Evolutionary conservation across 2,888 invertebrate genomes (phyloP).

Genomic region (Diaprepes abbreviatus): DNA sequence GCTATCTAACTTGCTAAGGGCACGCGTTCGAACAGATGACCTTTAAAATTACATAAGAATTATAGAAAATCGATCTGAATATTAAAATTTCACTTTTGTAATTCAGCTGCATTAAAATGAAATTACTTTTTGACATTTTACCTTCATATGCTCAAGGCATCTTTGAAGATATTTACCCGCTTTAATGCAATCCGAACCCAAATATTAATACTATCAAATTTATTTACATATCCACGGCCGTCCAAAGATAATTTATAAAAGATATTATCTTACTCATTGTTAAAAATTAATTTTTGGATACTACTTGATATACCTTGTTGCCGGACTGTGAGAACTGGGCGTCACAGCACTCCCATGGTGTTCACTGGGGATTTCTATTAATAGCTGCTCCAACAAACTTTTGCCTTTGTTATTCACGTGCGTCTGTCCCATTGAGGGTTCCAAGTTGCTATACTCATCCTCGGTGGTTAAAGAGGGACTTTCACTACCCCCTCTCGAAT

Average conservation of each 20-base stretch:
- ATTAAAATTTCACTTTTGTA: too few relatives aligned
- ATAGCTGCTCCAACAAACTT: constrained; percentile 81
- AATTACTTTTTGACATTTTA: too few relatives aligned
- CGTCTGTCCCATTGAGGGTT: constrained; percentile 31
- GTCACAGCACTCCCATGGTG: constrained; percentile 53
- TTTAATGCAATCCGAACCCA: too few relatives aligned
- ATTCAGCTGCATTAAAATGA: too few relatives aligned
- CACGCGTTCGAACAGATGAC: constrained; percentile 75
- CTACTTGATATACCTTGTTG: constrained; percentile 62
- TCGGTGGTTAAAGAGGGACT: constrained; percentile 63
- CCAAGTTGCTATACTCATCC: constrained; percentile 47
- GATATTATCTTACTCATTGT: too few relatives aligned
- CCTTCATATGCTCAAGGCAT: too few relatives aligned
- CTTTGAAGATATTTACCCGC: too few relatives aligned
- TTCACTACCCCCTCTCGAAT: constrained; percentile 58
- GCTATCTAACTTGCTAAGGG: constrained; percentile 78
- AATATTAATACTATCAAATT: too few relatives aligned
- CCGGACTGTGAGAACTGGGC: constrained; percentile 64
- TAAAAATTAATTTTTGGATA: too few relatives aligned
- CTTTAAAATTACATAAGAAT: constrained; percentile 16
- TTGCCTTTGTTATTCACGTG: constrained; percentile 68
- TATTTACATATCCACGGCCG: too few relatives aligned
- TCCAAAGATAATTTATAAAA: too few relatives aligned
- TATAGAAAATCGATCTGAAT: too few relatives aligned
- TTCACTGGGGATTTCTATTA: constrained; percentile 83